These are phyloP conservation scores for Fregata magnificens DNA, from an alignment of 2,113 vertebrate genomes.

Conservation along the genomic window DNA sequence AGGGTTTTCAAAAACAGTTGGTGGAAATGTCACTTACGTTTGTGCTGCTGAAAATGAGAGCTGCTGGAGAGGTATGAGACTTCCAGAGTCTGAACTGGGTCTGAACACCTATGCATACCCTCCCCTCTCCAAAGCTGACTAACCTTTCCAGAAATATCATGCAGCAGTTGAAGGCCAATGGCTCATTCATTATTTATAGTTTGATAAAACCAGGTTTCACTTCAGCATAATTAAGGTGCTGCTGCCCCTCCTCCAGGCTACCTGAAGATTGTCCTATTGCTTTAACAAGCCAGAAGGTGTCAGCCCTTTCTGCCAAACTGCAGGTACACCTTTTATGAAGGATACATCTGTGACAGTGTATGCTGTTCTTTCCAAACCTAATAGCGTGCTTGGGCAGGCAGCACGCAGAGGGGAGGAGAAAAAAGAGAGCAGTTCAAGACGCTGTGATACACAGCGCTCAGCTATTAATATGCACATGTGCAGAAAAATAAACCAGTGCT, in stretches of 20 bases:
- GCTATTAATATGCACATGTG: neutral
- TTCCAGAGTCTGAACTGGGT: neutral
- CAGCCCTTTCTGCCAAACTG: neutral
- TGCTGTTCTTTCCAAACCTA: neutral
- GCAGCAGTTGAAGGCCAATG: neutral
- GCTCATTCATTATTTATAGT: neutral
- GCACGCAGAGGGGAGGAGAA: neutral
- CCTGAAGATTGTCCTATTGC: neutral
- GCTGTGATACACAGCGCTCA: neutral
- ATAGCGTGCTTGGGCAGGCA: neutral
- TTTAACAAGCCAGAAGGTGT: neutral
- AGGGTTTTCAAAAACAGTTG: neutral
- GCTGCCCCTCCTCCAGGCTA: neutral
- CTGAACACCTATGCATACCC: neutral
- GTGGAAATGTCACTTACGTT: neutral
- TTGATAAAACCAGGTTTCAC: neutral
- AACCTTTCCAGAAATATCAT: neutral
- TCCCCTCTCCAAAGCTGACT: neutral
- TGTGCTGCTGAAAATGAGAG: neutral
- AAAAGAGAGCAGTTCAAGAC: neutral
- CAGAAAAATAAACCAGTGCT: neutral
- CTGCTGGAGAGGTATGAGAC: neutral
- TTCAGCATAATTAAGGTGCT: neutral
- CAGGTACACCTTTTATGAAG: neutral
- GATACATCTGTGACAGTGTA: neutral